phyloP scores from a whole-genome alignment of 37 sponge, comb jelly and placozoan species.

The Spongia lamella region DNA sequence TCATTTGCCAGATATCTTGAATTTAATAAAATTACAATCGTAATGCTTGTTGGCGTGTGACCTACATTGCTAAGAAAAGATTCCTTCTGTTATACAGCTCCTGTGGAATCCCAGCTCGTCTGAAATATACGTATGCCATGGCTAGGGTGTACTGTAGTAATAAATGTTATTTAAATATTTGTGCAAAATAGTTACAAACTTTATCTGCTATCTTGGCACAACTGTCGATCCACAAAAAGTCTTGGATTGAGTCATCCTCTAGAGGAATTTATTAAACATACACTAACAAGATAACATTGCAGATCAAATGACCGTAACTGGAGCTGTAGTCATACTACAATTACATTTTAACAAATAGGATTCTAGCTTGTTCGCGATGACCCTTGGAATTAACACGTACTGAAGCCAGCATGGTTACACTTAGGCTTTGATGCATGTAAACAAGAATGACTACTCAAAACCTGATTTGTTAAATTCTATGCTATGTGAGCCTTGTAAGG shows the following conservation, averaged over 20 bases:
- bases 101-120: slow-evolving; percentile 57
- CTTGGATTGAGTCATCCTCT: slow-evolving; percentile 75
- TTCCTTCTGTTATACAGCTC: slow-evolving; percentile 59
- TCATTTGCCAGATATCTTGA: slow-evolving; percentile 79
- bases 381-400: too few species aligned
- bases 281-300: too few species aligned
- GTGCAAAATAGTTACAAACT: slow-evolving; percentile 24
- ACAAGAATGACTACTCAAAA: too few species aligned
- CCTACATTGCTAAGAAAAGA: slow-evolving; percentile 84
- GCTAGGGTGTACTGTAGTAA: slow-evolving; percentile 72
- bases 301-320: too few species aligned
- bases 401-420: too few species aligned
- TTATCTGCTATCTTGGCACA: slow-evolving; percentile 78
- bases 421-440: too few species aligned
- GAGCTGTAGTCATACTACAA: too few species aligned
- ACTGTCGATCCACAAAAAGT: slow-evolving; percentile 81
- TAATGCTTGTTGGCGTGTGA: neutral
- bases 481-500: too few species aligned
- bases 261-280: neutral
- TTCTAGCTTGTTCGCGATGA: too few species aligned
- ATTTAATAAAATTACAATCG: neutral
- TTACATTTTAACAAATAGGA: too few species aligned
- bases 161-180: neutral
- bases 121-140: slow-evolving; percentile 89
- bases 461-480: too few species aligned